Evolutionary conservation across 1,140 invertebrate species (phyloP).

Genomic region (Zaprionus inermis): DNA sequence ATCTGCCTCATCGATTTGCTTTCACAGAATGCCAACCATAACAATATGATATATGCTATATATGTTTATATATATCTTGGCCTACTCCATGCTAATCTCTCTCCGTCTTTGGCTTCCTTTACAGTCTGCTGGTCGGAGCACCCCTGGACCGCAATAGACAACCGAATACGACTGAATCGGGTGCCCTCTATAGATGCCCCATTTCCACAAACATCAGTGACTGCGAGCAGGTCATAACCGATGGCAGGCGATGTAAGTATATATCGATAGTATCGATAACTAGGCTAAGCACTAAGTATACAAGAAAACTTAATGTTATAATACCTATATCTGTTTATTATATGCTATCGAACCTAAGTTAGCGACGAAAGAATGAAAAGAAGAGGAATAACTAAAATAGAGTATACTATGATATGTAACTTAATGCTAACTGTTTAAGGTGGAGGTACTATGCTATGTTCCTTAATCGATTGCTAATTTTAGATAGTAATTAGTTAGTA

Average conservation of each 20-base stretch:
- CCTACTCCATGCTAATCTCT: background rate
- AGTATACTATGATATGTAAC: background rate
- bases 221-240: constrained; percentile 93
- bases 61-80: background rate
- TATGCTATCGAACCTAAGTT: background rate
- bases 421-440: constrained; percentile 5
- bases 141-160: constrained; percentile 94
- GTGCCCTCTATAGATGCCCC: constrained; percentile 94
- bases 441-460: constrained; percentile 1
- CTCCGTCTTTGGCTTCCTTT: constrained; percentile 15
- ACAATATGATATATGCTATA: background rate
- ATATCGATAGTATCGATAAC: background rate
- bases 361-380: background rate
- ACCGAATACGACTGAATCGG: constrained; percentile 92
- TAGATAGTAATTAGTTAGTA: background rate
- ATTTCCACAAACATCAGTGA: constrained; percentile 88
- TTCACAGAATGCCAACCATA: constrained; percentile 3
- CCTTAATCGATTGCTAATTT: constrained; percentile 2
- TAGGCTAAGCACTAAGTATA: constrained; percentile 29
- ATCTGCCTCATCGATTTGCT: background rate
- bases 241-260: constrained; percentile 92
- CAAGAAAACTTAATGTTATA: background rate
- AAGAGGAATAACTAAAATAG: background rate
- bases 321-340: background rate
- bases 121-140: constrained; percentile 95